These are phyloP conservation scores for Teleogryllus occipitalis DNA, from an alignment of 1,140 invertebrate genomes.

Conservation along the genomic window DNA sequence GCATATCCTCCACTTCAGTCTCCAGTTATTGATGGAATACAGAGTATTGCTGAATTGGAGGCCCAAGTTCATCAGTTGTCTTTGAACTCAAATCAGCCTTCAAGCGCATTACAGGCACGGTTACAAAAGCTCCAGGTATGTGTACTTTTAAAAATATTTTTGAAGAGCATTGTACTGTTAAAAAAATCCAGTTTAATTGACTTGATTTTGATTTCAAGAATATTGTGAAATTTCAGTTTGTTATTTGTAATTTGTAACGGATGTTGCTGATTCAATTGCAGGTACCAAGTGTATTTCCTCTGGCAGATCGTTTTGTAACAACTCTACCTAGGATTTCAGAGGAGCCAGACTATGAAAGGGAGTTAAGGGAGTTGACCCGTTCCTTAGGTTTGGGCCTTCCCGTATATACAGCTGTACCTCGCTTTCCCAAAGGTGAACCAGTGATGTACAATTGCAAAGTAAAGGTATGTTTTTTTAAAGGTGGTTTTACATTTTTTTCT, in stretches of 20 bases:
- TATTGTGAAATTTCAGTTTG: background rate
- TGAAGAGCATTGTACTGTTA: background rate
- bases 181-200: background rate
- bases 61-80: slow-evolving; percentile 10
- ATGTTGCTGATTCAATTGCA: background rate
- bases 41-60: slow-evolving; percentile 19
- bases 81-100: slow-evolving; percentile 6
- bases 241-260: background rate
- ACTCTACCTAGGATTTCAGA: background rate
- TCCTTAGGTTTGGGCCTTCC: background rate
- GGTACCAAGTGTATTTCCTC: background rate
- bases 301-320: background rate
- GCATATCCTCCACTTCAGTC: too few species aligned
- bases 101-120: background rate
- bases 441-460: slow-evolving; percentile 25
- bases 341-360: background rate
- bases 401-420: background rate
- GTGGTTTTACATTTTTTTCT: too few species aligned
- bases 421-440: slow-evolving; percentile 9
- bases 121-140: background rate
- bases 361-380: background rate
- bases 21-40: slow-evolving; percentile 31
- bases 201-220: background rate
- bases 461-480: slow-evolving; percentile 27
- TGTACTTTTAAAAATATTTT: background rate